Conservation (phyloP, 2,888 invertebrate species). For the Mimas tiliae region DNA sequence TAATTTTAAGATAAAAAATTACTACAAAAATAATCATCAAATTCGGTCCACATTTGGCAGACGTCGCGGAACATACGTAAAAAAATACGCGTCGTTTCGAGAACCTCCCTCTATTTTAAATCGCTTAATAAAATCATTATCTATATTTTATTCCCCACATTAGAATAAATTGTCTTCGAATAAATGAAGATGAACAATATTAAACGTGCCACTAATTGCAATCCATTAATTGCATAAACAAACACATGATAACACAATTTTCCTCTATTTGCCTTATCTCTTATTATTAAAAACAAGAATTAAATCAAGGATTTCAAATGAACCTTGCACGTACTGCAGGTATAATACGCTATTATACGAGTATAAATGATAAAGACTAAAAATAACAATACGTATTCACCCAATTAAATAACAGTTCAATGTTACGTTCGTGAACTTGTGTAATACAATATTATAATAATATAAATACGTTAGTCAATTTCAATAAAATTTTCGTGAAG, state of each 20-base stretch:
- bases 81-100: too few species aligned
- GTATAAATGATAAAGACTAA: slow-evolving; percentile 3
- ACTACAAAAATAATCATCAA: too few species aligned
- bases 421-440: slow-evolving; percentile 25
- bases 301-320: not conserved
- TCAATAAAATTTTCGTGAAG: slow-evolving; percentile 1
- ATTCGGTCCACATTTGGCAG: too few species aligned
- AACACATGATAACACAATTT: not conserved
- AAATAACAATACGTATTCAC: slow-evolving; percentile 19
- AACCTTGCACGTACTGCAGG: not conserved
- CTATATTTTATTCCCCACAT: too few species aligned
- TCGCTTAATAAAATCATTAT: too few species aligned
- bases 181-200: too few species aligned
- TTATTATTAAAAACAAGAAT: not conserved
- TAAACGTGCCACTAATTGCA: too few species aligned
- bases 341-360: not conserved
- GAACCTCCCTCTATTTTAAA: too few species aligned
- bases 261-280: not conserved
- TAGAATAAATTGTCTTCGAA: too few species aligned
- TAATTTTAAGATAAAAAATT: too few species aligned
- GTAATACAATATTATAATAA: not conserved
- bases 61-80: too few species aligned
- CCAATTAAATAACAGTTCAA: slow-evolving; percentile 27
- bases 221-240: not conserved
- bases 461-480: not conserved